These are phyloP conservation scores for Smithornis capensis DNA, from an alignment of 2,113 vertebrate genomes.

Conservation along the genomic window DNA sequence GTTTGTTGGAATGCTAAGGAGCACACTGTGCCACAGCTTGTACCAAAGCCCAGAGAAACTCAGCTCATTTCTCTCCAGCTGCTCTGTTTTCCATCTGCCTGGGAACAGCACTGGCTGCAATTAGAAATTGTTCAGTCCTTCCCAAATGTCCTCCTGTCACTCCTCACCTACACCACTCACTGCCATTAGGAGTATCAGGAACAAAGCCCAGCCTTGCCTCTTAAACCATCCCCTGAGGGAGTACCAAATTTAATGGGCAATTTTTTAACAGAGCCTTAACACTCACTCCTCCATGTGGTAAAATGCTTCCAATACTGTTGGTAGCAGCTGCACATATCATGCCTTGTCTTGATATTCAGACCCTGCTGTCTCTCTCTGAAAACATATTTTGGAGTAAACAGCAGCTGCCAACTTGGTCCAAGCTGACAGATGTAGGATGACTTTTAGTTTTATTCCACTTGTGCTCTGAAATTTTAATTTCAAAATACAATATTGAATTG, in stretches of 20 bases:
- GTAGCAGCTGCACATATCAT: not conserved
- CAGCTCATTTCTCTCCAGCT: not conserved
- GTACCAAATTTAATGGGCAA: not conserved
- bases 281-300: not conserved
- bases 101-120: not conserved
- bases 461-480: not conserved
- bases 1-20: not conserved
- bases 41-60: not conserved
- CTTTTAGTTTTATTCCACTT: not conserved
- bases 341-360: not conserved
- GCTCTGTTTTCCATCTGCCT: not conserved
- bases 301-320: not conserved
- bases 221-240: not conserved
- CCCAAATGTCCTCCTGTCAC: not conserved
- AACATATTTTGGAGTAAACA: not conserved
- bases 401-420: not conserved
- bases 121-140: not conserved
- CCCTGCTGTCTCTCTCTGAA: conserved; percentile 4
- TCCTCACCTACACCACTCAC: not conserved
- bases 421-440: conserved; percentile 9
- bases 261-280: not conserved
- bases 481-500: not conserved
- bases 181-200: not conserved
- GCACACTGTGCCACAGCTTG: not conserved
- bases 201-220: not conserved